A percentile compares a stretch with the other conserved stretches of the same genome.
These are phyloP conservation scores for Crotalus viridis DNA, from an alignment of 2,113 vertebrate species.

Conservation along the genomic window DNA sequence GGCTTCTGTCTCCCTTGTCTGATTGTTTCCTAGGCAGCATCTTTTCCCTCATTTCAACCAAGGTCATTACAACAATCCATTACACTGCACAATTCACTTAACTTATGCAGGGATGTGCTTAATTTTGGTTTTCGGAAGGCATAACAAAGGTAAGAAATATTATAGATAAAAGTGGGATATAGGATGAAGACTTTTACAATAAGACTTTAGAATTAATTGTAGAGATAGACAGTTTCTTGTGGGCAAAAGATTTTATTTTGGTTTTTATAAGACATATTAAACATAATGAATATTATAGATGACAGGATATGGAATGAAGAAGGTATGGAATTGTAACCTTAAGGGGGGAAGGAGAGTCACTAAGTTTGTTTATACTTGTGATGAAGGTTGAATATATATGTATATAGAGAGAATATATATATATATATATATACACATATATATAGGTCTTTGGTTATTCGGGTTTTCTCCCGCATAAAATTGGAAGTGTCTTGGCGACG, in stretches of 20 bases:
- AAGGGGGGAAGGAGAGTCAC: background rate
- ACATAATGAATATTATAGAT: background rate
- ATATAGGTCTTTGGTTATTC: background rate
- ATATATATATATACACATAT: background rate
- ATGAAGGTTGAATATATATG: background rate
- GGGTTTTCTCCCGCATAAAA: no score
- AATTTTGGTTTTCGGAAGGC: no score
- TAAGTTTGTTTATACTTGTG: background rate
- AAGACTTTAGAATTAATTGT: background rate
- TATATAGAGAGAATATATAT: background rate
- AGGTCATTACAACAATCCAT: no score
- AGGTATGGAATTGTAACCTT: background rate
- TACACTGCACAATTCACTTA: no score
- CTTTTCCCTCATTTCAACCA: no score
- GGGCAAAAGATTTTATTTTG: background rate
- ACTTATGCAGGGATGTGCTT: no score
- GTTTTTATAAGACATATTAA: background rate
- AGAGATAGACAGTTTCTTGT: background rate
- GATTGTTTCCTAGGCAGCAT: no score
- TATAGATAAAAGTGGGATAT: background rate
- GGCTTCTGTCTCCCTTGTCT: no score
- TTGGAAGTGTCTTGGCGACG: no score
- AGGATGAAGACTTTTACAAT: background rate
- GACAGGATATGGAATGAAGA: background rate
- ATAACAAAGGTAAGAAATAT: no score